Percentiles rank a stretch among this genome's conserved stretches.
phyloP scores from a whole-genome alignment of 2,113 vertebrate genomes.

The Xenopus borealis region DNA sequence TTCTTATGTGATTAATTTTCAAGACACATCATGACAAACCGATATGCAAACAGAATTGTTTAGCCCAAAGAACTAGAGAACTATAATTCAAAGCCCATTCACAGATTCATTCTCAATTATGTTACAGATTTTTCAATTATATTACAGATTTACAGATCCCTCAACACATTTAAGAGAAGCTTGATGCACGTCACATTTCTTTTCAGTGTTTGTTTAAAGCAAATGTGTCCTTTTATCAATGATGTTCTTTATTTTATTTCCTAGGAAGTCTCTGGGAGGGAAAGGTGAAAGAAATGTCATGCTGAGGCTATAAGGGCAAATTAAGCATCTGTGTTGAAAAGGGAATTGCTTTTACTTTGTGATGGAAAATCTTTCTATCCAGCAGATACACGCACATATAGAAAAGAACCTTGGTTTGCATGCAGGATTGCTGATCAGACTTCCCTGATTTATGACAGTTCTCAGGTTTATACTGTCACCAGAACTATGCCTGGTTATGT shows the following conservation, averaged over 20 bases:
- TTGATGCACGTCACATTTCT: no score
- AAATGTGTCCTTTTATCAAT: not conserved
- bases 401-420: not conserved
- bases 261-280: not conserved
- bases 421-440: no score
- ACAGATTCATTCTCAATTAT: not conserved
- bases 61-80: not conserved
- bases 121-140: not conserved
- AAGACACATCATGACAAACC: constrained; percentile 22
- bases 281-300: not conserved
- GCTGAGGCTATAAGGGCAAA: not conserved
- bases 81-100: constrained; percentile 13
- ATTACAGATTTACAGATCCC: no score
- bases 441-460: no score
- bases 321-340: not conserved
- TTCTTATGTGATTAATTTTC: constrained; percentile 12
- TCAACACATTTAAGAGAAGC: no score
- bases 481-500: no score
- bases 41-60: constrained; percentile 32
- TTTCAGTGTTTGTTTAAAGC: no score
- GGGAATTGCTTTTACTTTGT: not conserved
- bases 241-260: not conserved
- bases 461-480: no score
- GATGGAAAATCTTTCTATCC: no score
- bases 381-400: not conserved